phyloP scores from a whole-genome alignment of 1,140 invertebrate species.

The Dreissena polymorpha region DNA sequence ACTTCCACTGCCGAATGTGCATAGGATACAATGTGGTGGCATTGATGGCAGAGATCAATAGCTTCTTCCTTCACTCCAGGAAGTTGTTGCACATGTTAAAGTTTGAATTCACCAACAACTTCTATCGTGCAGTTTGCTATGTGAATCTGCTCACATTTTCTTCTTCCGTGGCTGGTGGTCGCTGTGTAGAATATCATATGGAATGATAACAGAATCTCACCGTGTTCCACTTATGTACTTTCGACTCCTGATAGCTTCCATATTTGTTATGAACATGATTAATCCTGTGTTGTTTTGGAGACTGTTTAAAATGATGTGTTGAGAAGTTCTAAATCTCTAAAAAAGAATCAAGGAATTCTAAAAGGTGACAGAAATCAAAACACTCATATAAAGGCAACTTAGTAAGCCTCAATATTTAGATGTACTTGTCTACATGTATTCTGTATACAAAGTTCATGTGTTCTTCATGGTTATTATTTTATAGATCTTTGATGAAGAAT shows the following conservation, averaged over 20 bases:
- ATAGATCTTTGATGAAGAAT: too few relatives aligned
- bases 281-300: conserved; percentile 73
- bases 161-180: conserved; percentile 66
- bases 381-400: too few relatives aligned
- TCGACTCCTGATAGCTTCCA: conserved; percentile 57
- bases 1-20: conserved; percentile 65
- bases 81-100: conserved; percentile 74
- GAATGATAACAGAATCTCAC: conserved; percentile 59
- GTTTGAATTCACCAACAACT: conserved; percentile 59
- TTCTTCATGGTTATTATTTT: too few relatives aligned
- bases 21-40: conserved; percentile 74
- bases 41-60: conserved; percentile 75
- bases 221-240: conserved; percentile 63
- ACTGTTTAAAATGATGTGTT: conserved; percentile 73
- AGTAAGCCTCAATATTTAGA: too few relatives aligned
- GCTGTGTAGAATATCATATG: conserved; percentile 60
- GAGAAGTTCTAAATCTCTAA: too few relatives aligned
- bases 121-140: conserved; percentile 64
- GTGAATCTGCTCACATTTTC: conserved; percentile 72
- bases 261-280: conserved; percentile 72
- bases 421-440: too few relatives aligned
- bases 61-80: conserved; percentile 75
- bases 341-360: too few relatives aligned
- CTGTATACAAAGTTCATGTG: too few relatives aligned
- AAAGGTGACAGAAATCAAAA: too few relatives aligned